These are phyloP conservation scores for Listrodromus nycthemerus DNA, from an alignment of 2,888 invertebrate genomes.

Conservation along the genomic window DNA sequence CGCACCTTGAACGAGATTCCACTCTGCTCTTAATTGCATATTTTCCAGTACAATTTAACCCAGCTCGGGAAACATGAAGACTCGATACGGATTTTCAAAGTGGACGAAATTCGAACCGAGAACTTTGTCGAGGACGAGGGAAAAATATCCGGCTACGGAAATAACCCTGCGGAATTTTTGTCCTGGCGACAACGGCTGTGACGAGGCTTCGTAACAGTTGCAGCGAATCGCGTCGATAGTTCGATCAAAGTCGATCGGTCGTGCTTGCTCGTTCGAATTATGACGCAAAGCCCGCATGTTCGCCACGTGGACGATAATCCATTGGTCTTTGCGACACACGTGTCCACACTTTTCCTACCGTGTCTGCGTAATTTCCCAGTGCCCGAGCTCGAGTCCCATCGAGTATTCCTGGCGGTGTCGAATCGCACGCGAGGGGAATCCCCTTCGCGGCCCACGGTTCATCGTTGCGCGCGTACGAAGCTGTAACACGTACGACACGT, in stretches of 20 bases:
- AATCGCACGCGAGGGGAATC: conserved; percentile 37
- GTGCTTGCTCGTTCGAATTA: not conserved
- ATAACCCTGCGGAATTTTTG: not conserved
- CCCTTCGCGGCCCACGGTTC: conserved; percentile 7
- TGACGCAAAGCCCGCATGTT: conserved; percentile 35
- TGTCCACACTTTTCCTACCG: not conserved
- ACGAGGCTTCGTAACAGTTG: too few relatives aligned
- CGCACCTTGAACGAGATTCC: too few relatives aligned
- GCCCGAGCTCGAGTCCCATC: conserved; percentile 17
- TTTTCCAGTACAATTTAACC: too few relatives aligned
- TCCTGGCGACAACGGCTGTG: not conserved
- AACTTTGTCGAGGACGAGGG: not conserved
- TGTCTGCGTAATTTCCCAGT: not conserved
- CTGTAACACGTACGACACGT: not conserved
- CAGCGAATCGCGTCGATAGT: conserved; percentile 43
- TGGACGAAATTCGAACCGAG: not conserved
- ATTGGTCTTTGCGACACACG: conserved; percentile 25
- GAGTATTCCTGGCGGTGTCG: conserved; percentile 28
- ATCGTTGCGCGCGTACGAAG: not conserved
- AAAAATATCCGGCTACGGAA: not conserved
- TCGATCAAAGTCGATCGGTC: conserved; percentile 56
- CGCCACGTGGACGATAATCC: conserved; percentile 35
- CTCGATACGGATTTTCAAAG: too few relatives aligned
- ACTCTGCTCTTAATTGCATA: too few relatives aligned
- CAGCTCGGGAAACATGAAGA: too few relatives aligned